Conservation (phyloP, 2,113 vertebrate genomes). For the Paralichthys olivaceus region DNA sequence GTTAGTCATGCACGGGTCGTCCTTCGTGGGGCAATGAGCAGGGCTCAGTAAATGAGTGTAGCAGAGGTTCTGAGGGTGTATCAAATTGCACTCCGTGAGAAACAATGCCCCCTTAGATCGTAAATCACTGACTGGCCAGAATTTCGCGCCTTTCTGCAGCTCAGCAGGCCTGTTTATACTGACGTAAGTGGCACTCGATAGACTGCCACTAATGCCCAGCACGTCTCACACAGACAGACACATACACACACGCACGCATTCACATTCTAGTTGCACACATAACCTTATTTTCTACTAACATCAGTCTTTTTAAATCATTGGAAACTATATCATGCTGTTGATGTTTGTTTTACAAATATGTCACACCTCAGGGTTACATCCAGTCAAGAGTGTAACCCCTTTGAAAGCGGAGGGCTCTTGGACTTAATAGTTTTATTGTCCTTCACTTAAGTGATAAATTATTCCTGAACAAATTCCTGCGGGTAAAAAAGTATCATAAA, state of each 20-base stretch:
- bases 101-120: slow-evolving; percentile 78
- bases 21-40: slow-evolving; percentile 75
- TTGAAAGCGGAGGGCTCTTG: slow-evolving; percentile 48
- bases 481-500: slow-evolving; percentile 82
- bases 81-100: slow-evolving; percentile 74
- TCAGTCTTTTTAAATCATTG: neutral
- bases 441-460: slow-evolving; percentile 77
- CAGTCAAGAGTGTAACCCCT: slow-evolving; percentile 23
- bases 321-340: neutral
- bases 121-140: slow-evolving; percentile 81
- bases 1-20: slow-evolving; percentile 71
- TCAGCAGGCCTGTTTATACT: slow-evolving; percentile 83
- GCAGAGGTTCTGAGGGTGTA: slow-evolving; percentile 73
- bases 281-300: neutral
- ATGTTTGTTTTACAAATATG: slow-evolving; percentile 20
- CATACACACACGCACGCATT: slow-evolving; percentile 14
- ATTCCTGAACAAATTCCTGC: slow-evolving; percentile 75
- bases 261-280: neutral
- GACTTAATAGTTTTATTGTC: slow-evolving; percentile 70
- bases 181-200: slow-evolving; percentile 78
- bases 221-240: slow-evolving; percentile 28
- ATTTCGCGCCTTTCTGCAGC: slow-evolving; percentile 82
- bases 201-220: slow-evolving; percentile 62
- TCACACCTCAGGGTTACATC: slow-evolving; percentile 19
- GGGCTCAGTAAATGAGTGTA: slow-evolving; percentile 79